These are phyloP conservation scores for Cancer borealis DNA, from an alignment of 2,888 invertebrate genomes.

Conservation along the genomic window DNA sequence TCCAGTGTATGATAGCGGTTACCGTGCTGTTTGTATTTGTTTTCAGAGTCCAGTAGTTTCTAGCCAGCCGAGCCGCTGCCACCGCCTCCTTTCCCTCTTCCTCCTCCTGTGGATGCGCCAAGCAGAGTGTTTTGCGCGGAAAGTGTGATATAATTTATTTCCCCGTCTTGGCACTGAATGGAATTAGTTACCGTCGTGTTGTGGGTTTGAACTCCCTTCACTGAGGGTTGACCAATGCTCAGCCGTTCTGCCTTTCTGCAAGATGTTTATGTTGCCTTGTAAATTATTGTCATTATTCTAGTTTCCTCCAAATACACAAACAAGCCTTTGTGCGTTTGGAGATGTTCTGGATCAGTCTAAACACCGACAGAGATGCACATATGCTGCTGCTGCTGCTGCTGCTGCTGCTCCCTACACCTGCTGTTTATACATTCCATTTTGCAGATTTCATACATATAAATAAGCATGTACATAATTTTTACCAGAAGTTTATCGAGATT, in stretches of 20 bases:
- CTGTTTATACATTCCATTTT: constrained; percentile 75
- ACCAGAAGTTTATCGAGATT: constrained; percentile 70
- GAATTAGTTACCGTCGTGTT: not conserved
- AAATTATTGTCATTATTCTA: constrained; percentile 50
- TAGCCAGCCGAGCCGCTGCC: constrained; percentile 37
- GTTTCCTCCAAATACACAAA: constrained; percentile 40
- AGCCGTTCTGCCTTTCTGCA: constrained; percentile 50
- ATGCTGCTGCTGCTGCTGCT: constrained; percentile 54
- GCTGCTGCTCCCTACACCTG: constrained; percentile 57
- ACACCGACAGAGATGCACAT: constrained; percentile 58
- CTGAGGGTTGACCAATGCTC: not conserved
- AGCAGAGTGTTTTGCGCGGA: constrained; percentile 56
- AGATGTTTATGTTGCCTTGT: constrained; percentile 55
- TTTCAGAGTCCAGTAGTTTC: constrained; percentile 66
- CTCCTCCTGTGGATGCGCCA: constrained; percentile 20
- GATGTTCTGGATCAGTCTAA: constrained; percentile 55
- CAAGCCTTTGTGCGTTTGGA: constrained; percentile 55
- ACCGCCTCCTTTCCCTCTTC: not conserved
- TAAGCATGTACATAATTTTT: constrained; percentile 72
- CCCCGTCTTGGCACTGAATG: constrained; percentile 37
- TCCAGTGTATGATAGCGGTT: constrained; percentile 74
- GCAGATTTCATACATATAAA: constrained; percentile 70
- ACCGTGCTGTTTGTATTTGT: constrained; percentile 72
- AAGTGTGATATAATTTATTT: constrained; percentile 74
- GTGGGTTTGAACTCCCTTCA: not conserved